These are phyloP conservation scores for Clepsis dumicolana DNA, from an alignment of 2,888 invertebrate species.

Conservation along the genomic window DNA sequence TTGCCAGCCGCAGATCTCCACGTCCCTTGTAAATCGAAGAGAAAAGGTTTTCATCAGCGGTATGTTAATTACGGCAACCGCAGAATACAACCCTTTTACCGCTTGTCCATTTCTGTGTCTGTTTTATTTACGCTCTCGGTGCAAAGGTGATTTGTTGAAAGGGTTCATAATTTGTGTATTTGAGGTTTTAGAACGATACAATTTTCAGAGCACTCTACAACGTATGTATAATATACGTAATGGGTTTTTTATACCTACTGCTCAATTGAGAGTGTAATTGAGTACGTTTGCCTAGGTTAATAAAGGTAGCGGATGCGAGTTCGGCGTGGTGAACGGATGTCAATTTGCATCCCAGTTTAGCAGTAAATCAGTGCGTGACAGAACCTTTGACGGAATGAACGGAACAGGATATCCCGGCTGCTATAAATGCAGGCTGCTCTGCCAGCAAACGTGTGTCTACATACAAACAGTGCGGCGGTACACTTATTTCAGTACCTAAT, in stretches of 20 bases:
- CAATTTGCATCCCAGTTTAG: conserved; percentile 41
- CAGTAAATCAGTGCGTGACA: conserved; percentile 35
- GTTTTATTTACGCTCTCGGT: conserved; percentile 56
- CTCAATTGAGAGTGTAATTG: conserved; percentile 1
- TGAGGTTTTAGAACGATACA: conserved; percentile 11
- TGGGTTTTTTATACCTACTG: not conserved
- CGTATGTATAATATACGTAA: no score
- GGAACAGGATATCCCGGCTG: conserved; percentile 33
- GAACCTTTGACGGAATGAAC: conserved; percentile 32
- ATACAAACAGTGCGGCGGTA: not conserved
- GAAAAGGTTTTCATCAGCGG: conserved; percentile 64
- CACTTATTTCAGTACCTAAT: not conserved
- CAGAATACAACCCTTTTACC: conserved; percentile 69
- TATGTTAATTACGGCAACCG: conserved; percentile 69
- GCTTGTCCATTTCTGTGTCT: conserved; percentile 55
- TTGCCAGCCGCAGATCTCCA: conserved; percentile 56
- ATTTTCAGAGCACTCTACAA: not conserved
- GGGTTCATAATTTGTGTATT: conserved; percentile 38
- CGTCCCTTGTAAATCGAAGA: conserved; percentile 64
- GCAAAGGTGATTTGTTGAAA: conserved; percentile 56
- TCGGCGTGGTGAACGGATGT: conserved; percentile 27
- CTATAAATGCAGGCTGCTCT: conserved; percentile 7
- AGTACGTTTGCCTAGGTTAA: not conserved
- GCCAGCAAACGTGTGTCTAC: not conserved
- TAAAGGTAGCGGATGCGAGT: conserved; percentile 27